Conservation (phyloP, 2,888 invertebrate genomes). For the Netelia inedita region DNA sequence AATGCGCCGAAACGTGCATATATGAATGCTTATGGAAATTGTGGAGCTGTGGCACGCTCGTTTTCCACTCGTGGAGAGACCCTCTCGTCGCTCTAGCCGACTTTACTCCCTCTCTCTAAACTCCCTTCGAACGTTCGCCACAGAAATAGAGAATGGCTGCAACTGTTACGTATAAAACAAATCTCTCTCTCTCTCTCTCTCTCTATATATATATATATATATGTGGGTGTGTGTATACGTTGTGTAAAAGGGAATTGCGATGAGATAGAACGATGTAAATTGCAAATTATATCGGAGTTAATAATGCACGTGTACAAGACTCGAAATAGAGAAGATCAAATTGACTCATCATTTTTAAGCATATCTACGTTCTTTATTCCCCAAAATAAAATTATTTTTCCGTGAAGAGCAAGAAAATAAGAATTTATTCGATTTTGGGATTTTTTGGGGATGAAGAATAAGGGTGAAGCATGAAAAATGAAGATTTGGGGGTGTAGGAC, state of each 20-base stretch:
- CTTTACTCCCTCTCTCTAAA: conserved; percentile 34
- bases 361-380: conserved; percentile 11
- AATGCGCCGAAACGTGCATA: conserved; percentile 82
- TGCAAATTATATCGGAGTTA: conserved; percentile 66
- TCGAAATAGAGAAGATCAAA: conserved; percentile 22
- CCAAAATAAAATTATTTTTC: neutral
- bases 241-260: conserved; percentile 44
- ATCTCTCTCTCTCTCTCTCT: neutral
- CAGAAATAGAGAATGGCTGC: conserved; percentile 48
- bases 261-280: conserved; percentile 66
- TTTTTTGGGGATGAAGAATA: neutral
- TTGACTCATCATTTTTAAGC: conserved; percentile 59
- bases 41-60: conserved; percentile 78
- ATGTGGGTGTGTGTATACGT: conserved; percentile 8
- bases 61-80: conserved; percentile 72
- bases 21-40: conserved; percentile 85
- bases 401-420: neutral
- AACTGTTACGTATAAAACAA: conserved; percentile 2
- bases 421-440: neutral
- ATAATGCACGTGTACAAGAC: neutral
- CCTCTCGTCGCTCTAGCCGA: conserved; percentile 14
- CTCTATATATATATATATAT: conserved; percentile 5
- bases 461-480: neutral
- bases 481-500: neutral
- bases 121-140: conserved; percentile 42